phyloP scores from a whole-genome alignment of 2,888 invertebrate species.

The Idaea aversata region DNA sequence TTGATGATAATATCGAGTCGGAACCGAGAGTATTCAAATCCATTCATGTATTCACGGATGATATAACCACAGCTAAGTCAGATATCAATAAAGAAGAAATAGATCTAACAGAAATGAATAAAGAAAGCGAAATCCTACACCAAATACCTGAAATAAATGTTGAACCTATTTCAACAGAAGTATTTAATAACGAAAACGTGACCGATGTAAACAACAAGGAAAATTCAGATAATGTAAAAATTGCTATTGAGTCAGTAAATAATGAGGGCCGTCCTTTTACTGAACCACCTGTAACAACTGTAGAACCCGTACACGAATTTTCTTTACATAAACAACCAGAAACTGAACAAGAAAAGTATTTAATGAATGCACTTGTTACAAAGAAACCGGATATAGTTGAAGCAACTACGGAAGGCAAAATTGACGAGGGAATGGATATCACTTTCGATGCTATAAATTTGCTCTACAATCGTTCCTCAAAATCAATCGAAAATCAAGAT shows the following conservation, averaged over 20 bases:
- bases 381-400: constrained; percentile 30
- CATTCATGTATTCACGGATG: constrained; percentile 38
- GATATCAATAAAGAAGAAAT: constrained; percentile 7
- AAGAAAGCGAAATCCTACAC: constrained; percentile 12
- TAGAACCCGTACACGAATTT: constrained; percentile 34
- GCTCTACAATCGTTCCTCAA: constrained; percentile 62
- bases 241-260: constrained; percentile 19
- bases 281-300: constrained; percentile 27
- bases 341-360: constrained; percentile 38
- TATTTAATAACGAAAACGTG: background rate
- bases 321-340: constrained; percentile 41
- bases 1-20: constrained; percentile 36
- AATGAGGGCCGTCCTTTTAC: constrained; percentile 31
- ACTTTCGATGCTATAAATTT: constrained; percentile 63
- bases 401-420: constrained; percentile 31
- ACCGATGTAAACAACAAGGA: background rate
- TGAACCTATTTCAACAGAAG: background rate
- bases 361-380: constrained; percentile 43
- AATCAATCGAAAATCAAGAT: constrained; percentile 48
- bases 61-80: constrained; percentile 33
- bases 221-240: constrained; percentile 14
- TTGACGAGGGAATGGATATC: constrained; percentile 50
- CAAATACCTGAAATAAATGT: background rate
- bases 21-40: constrained; percentile 53
- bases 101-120: constrained; percentile 10